A percentile compares a stretch with the other conserved stretches of the same genome.
Evolutionary conservation across 2,797 vertebrate species (phyloP).

Genomic region (Xerus rutilus): DNA sequence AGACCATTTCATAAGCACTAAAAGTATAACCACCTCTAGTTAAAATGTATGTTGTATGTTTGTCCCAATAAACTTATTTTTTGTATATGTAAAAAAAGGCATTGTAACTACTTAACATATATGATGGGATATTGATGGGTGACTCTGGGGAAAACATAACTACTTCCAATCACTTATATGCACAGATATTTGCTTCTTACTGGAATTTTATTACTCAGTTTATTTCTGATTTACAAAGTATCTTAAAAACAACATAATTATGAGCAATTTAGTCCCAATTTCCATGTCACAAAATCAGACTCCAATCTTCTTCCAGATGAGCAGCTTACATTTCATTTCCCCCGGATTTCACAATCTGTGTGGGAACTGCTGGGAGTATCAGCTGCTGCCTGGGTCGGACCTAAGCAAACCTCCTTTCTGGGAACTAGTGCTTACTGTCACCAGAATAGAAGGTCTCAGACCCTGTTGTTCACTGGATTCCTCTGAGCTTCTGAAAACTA

Average conservation of each 20-base stretch:
- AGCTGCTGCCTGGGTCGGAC: not conserved
- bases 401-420: not conserved
- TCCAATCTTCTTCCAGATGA: slow-evolving; percentile 13
- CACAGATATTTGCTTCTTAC: slow-evolving; percentile 10
- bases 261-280: slow-evolving; percentile 17
- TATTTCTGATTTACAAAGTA: slow-evolving; percentile 44
- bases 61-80: not conserved
- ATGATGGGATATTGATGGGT: not conserved
- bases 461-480: not conserved
- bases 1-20: slow-evolving; percentile 41
- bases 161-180: not conserved
- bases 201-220: slow-evolving; percentile 23
- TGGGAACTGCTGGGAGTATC: not conserved
- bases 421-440: not conserved
- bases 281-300: not conserved
- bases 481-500: not conserved
- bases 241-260: slow-evolving; percentile 52
- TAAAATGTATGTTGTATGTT: slow-evolving; percentile 4
- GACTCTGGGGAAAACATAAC: not conserved
- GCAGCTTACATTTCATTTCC: slow-evolving; percentile 25
- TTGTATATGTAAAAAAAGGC: not conserved
- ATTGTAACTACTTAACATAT: not conserved
- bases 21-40: not conserved
- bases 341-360: not conserved
- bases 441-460: not conserved